A percentile compares a stretch with the other conserved stretches of the same genome.
Evolutionary conservation across 2,113 vertebrate species (phyloP).

Genomic region (Burhinus oedicnemus): DNA sequence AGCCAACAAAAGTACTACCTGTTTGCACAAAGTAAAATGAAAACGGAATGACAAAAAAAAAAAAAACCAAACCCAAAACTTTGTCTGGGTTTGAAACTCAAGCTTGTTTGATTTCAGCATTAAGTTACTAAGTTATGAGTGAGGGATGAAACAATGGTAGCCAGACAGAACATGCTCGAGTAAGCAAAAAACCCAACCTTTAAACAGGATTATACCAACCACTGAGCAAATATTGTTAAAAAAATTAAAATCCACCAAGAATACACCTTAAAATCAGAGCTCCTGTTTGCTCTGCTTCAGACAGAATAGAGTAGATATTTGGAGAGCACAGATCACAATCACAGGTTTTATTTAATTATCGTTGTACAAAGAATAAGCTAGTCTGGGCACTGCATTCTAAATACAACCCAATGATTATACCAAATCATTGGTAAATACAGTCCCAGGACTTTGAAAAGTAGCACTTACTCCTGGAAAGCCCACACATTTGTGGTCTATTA

Average conservation of each 20-base stretch:
- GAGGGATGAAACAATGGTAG: not conserved
- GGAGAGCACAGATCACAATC: not conserved
- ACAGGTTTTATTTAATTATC: not conserved
- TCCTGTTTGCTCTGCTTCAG: not conserved
- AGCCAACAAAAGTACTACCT: slow-evolving; percentile 11
- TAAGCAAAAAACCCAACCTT: not conserved
- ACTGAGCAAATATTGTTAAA: not conserved
- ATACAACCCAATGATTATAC: not conserved
- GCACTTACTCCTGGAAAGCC: not conserved
- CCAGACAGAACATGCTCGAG: slow-evolving; percentile 24
- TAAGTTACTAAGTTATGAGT: slow-evolving; percentile 39
- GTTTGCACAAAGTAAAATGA: slow-evolving; percentile 27
- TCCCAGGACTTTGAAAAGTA: not conserved
- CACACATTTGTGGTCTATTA: not conserved
- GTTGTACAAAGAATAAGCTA: not conserved
- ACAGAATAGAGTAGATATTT: not conserved
- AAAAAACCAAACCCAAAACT: not conserved
- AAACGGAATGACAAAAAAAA: slow-evolving; percentile 1
- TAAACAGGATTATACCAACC: slow-evolving; percentile 21
- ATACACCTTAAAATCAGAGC: not conserved
- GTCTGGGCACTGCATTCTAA: not conserved
- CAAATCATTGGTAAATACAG: not conserved
- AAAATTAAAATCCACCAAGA: not conserved
- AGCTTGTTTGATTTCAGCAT: slow-evolving; percentile 12
- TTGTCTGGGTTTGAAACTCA: slow-evolving; percentile 3